These are phyloP conservation scores for Ctenosaura bakeri DNA, from an alignment of 2,797 vertebrate species.

Conservation along the genomic window DNA sequence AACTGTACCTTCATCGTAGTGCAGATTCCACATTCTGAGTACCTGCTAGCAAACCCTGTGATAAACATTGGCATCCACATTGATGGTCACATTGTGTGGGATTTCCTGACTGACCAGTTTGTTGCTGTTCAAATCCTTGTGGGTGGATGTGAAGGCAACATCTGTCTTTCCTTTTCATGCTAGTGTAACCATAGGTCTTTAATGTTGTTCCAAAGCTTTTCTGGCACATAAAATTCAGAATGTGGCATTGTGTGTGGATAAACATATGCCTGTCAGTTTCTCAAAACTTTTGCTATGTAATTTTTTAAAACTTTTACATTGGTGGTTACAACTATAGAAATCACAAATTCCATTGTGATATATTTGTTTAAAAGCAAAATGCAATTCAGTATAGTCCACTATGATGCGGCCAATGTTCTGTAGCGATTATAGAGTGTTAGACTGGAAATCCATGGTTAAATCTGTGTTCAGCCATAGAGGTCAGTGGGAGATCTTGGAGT, in stretches of 20 bases:
- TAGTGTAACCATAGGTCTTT: constrained; percentile 4
- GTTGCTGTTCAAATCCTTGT: not conserved
- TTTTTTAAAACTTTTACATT: not conserved
- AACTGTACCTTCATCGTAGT: not conserved
- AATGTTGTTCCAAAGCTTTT: constrained; percentile 22
- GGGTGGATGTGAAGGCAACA: constrained; percentile 17
- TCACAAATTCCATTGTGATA: not conserved
- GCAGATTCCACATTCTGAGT: not conserved
- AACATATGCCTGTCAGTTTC: not conserved
- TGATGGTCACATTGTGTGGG: not conserved
- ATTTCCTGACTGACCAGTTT: not conserved
- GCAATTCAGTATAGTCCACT: not conserved
- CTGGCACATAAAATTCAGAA: not conserved
- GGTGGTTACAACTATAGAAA: not conserved
- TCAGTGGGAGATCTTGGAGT: not conserved
- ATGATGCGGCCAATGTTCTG: not conserved
- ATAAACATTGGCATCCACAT: not conserved
- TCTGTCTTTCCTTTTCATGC: constrained; percentile 31
- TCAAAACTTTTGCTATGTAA: not conserved
- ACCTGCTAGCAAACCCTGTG: not conserved
- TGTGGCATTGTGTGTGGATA: not conserved
- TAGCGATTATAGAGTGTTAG: not conserved
- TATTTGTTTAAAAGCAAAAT: not conserved
- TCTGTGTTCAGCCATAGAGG: not conserved
- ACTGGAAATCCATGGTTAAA: not conserved